A percentile compares a stretch with the other conserved stretches of the same genome.
Evolutionary conservation across 2,888 invertebrate genomes (phyloP).

Genomic region (Harpalus rubripes): DNA sequence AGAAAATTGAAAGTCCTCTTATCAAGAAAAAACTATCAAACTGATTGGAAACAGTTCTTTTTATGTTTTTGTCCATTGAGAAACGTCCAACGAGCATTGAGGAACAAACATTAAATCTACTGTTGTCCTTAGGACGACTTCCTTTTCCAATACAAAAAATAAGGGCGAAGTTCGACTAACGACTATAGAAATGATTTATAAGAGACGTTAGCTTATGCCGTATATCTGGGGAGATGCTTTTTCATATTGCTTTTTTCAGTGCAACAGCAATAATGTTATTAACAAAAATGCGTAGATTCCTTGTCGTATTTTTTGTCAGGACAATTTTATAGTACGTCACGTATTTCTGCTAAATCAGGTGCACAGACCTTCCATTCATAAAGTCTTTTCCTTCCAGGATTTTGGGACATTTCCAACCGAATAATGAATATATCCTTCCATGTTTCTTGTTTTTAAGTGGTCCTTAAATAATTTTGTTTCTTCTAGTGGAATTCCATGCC

Average conservation of each 20-base stretch:
- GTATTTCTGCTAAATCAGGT: slow-evolving; percentile 35
- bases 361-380: slow-evolving; percentile 34
- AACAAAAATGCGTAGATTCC: too few relatives aligned
- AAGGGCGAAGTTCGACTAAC: slow-evolving; percentile 39
- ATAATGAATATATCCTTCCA: slow-evolving; percentile 30
- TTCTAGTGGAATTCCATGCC: neutral
- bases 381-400: slow-evolving; percentile 6
- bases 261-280: too few relatives aligned
- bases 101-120: slow-evolving; percentile 44
- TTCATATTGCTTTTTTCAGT: neutral
- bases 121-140: slow-evolving; percentile 32
- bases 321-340: neutral
- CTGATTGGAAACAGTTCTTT: slow-evolving; percentile 38
- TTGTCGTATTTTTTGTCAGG: too few relatives aligned
- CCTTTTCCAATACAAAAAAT: slow-evolving; percentile 45
- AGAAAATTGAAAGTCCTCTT: slow-evolving; percentile 40
- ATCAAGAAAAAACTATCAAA: slow-evolving; percentile 44
- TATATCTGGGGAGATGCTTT: slow-evolving; percentile 14
- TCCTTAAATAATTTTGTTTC: neutral
- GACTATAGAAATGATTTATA: slow-evolving; percentile 50
- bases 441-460: slow-evolving; percentile 4
- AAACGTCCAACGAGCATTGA: slow-evolving; percentile 13
- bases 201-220: slow-evolving; percentile 4
- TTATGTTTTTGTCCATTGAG: slow-evolving; percentile 31
- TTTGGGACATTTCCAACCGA: slow-evolving; percentile 1